Conservation (phyloP, 2,797 vertebrate genomes). For the Limnodromus scolopaceus region DNA sequence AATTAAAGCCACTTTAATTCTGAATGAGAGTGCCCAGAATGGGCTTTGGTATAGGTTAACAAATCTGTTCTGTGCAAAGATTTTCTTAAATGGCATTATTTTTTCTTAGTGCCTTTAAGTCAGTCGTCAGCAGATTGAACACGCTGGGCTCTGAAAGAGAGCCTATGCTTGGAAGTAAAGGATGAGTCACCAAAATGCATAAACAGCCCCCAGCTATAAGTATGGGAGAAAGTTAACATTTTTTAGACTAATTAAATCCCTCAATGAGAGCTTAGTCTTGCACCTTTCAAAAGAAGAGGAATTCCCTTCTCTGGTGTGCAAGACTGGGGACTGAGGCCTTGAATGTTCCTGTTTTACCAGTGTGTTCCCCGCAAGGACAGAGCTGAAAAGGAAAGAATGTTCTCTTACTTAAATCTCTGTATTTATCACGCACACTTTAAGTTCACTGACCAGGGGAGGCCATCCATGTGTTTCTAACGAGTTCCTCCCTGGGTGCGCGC, state of each 20-base stretch:
- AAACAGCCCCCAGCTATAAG: background rate
- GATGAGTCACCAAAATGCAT: conserved; percentile 28
- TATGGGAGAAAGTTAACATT: background rate
- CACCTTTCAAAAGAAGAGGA: background rate
- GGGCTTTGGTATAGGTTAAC: conserved; percentile 35
- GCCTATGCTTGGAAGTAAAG: background rate
- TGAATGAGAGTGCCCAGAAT: conserved; percentile 31
- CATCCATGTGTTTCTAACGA: accelerated
- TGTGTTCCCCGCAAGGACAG: background rate
- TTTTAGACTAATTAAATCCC: conserved; percentile 20
- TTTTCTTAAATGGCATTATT: conserved; percentile 17
- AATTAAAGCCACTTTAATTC: conserved; percentile 64
- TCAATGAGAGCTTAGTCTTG: background rate
- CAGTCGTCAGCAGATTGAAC: background rate
- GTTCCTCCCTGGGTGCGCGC: background rate
- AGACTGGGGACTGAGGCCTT: background rate
- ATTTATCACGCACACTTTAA: accelerated
- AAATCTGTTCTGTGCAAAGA: conserved; percentile 46
- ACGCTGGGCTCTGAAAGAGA: background rate
- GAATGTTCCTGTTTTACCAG: background rate
- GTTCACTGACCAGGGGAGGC: background rate
- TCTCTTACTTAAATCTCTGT: background rate
- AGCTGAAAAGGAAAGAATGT: background rate
- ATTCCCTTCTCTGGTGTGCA: background rate
- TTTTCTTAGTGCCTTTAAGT: conserved; percentile 29